phyloP scores from a whole-genome alignment of 2,113 vertebrate genomes.

The Dromaius novaehollandiae region DNA sequence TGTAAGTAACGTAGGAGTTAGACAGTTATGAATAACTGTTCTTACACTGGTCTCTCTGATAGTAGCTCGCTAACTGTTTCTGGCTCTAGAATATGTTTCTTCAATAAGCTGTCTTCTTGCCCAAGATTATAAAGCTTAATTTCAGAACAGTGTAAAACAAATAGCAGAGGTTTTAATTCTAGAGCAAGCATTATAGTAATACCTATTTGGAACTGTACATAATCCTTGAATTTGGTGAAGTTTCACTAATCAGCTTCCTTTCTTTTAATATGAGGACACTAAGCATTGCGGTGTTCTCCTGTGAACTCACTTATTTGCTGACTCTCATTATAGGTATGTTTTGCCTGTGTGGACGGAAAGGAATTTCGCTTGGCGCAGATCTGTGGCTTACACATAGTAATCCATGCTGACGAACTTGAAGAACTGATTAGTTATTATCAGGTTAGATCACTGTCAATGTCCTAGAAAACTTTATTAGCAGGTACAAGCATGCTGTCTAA shows the following conservation, averaged over 20 bases:
- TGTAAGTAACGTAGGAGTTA: not conserved
- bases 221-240: not conserved
- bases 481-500: not conserved
- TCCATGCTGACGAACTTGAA: constrained; percentile 93
- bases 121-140: not conserved
- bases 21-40: not conserved
- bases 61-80: not conserved
- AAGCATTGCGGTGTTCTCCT: not conserved
- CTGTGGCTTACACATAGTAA: constrained; percentile 92
- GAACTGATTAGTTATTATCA: constrained; percentile 92
- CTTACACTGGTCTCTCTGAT: not conserved
- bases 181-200: not conserved
- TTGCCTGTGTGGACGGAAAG: constrained; percentile 89
- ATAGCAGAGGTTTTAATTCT: not conserved
- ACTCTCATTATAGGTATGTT: constrained; percentile 83
- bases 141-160: not conserved
- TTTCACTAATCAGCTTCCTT: not conserved
- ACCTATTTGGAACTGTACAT: not conserved
- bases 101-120: not conserved
- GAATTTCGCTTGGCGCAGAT: constrained; percentile 90
- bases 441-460: constrained; percentile 56
- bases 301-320: not conserved
- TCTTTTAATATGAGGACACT: not conserved
- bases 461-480: not conserved
- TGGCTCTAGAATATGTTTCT: not conserved